These are phyloP conservation scores for Trichogramma evanescens DNA, from an alignment of 2,888 invertebrate species.

Conservation along the genomic window DNA sequence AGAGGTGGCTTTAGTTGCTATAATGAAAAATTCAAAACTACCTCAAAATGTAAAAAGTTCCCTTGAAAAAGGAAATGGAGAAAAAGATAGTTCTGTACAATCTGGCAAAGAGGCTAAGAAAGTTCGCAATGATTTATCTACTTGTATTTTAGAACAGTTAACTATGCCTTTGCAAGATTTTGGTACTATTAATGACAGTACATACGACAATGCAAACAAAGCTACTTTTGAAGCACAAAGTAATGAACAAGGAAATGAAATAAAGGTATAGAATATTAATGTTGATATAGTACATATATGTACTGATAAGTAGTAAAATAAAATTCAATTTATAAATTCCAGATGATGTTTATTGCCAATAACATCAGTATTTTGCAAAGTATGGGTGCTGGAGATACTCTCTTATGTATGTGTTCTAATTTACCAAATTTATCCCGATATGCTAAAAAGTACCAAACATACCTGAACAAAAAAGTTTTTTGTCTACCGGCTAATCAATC, in stretches of 20 bases:
- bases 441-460: conserved; percentile 57
- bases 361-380: conserved; percentile 74
- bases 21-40: conserved; percentile 64
- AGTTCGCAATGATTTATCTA: conserved; percentile 63
- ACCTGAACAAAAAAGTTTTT: conserved; percentile 60
- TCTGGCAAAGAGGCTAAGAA: conserved; percentile 55
- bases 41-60: conserved; percentile 51
- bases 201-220: conserved; percentile 47
- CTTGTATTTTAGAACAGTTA: conserved; percentile 66
- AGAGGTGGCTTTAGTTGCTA: conserved; percentile 66
- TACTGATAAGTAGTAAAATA: background rate
- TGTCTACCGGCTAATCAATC: conserved; percentile 62
- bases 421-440: conserved; percentile 64
- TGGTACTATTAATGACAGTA: conserved; percentile 46
- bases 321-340: conserved; percentile 29
- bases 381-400: conserved; percentile 72
- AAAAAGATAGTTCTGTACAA: conserved; percentile 51
- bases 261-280: conserved; percentile 41
- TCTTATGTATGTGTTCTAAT: conserved; percentile 74
- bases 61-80: conserved; percentile 47
- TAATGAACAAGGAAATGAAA: conserved; percentile 47
- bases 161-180: conserved; percentile 60
- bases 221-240: conserved; percentile 41
- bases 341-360: conserved; percentile 73
- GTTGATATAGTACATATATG: background rate